Conservation (phyloP, 2,888 invertebrate species). For the Eupithecia inturbata region DNA sequence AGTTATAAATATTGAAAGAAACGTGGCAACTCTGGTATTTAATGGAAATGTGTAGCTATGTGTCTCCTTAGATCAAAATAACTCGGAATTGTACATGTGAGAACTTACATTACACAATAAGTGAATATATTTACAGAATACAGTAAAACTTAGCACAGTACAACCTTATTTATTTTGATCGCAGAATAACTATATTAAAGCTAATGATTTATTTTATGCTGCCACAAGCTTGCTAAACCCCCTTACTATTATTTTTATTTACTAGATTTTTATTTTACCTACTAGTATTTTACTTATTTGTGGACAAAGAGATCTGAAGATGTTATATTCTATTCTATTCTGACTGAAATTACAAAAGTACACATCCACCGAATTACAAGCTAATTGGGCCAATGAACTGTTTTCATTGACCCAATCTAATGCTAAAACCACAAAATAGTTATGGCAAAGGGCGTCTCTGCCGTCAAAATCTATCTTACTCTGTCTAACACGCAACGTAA, state of each 20-base stretch:
- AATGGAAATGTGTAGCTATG: background rate
- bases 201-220: background rate
- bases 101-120: background rate
- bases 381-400: background rate
- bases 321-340: too few species aligned
- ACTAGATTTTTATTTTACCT: background rate
- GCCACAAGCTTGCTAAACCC: background rate
- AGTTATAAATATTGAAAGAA: background rate
- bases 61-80: background rate
- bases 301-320: background rate
- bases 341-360: too few species aligned
- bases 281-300: background rate
- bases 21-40: background rate
- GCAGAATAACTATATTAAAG: background rate
- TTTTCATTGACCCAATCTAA: background rate
- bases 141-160: background rate
- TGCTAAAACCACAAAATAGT: background rate
- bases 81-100: background rate
- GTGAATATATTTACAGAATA: background rate
- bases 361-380: background rate
- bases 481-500: background rate
- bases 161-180: conserved; percentile 1
- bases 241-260: background rate
- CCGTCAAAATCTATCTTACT: background rate
- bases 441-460: background rate